Evolutionary conservation across 2,888 invertebrate species (phyloP).

Genomic region (Agrochola lychnidis): DNA sequence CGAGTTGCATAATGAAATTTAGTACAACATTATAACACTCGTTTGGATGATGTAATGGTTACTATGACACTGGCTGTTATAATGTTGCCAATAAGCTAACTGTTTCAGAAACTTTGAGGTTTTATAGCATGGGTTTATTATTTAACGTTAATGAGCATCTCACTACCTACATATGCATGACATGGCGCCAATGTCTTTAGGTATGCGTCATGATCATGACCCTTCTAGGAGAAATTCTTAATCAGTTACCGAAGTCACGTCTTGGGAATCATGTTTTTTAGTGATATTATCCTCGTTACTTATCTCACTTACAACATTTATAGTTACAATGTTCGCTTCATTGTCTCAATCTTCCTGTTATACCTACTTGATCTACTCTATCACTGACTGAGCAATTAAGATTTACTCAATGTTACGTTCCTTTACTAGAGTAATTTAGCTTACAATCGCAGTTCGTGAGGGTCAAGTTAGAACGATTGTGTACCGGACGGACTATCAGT

Average conservation of each 20-base stretch:
- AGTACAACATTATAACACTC: too few relatives aligned
- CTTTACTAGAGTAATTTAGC: slow-evolving; percentile 1
- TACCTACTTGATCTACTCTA: not conserved
- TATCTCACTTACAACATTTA: not conserved
- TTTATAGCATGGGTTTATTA: too few relatives aligned
- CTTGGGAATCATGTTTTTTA: slow-evolving; percentile 8
- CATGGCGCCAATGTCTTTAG: not conserved
- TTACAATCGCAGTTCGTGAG: slow-evolving; percentile 25
- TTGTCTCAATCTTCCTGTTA: slow-evolving; percentile 23
- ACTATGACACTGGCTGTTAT: too few relatives aligned
- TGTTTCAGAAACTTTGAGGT: too few relatives aligned
- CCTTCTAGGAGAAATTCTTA: not conserved
- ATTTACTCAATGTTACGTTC: slow-evolving; percentile 35
- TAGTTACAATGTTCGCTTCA: not conserved
- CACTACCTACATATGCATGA: not conserved
- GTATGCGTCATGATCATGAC: not conserved
- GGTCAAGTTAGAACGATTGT: slow-evolving; percentile 37
- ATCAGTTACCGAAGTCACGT: not conserved
- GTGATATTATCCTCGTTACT: not conserved
- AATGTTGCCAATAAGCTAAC: too few relatives aligned
- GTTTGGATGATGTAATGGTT: too few relatives aligned
- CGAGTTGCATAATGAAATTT: too few relatives aligned
- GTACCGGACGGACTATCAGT: not conserved
- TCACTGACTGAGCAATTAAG: not conserved
- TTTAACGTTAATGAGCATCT: not conserved